These are phyloP conservation scores for Bombus pascuorum DNA, from an alignment of 1,140 invertebrate species.

Conservation along the genomic window DNA sequence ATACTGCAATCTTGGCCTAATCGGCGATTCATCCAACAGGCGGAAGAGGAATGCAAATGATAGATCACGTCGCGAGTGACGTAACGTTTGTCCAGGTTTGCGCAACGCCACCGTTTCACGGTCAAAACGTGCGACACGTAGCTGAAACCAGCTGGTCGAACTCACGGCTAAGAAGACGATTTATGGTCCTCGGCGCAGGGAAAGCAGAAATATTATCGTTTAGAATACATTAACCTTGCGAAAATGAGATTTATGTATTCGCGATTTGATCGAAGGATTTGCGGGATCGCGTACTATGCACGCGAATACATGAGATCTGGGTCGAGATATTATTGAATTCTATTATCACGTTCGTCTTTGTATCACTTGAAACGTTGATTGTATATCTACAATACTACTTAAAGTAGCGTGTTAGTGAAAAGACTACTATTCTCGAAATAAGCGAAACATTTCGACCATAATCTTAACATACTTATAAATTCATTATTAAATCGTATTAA, in stretches of 20 bases:
- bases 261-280: background rate
- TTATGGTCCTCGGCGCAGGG: background rate
- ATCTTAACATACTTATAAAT: too few species aligned
- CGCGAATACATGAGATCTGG: background rate
- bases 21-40: slow-evolving; percentile 28
- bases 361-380: background rate
- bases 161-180: background rate
- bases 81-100: slow-evolving; percentile 17
- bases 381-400: background rate
- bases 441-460: too few species aligned
- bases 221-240: background rate
- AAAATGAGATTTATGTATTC: background rate
- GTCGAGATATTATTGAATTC: slow-evolving; percentile 3
- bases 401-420: too few species aligned
- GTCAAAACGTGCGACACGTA: slow-evolving; percentile 17
- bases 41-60: slow-evolving; percentile 49
- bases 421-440: too few species aligned
- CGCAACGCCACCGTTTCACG: slow-evolving; percentile 17
- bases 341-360: background rate
- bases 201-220: background rate
- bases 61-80: slow-evolving; percentile 16
- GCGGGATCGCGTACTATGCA: background rate
- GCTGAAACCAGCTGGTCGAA: background rate
- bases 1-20: slow-evolving; percentile 28
- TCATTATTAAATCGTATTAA: too few species aligned